Conservation (phyloP, 2,888 invertebrate genomes). For the Mimachlamys varia region DNA sequence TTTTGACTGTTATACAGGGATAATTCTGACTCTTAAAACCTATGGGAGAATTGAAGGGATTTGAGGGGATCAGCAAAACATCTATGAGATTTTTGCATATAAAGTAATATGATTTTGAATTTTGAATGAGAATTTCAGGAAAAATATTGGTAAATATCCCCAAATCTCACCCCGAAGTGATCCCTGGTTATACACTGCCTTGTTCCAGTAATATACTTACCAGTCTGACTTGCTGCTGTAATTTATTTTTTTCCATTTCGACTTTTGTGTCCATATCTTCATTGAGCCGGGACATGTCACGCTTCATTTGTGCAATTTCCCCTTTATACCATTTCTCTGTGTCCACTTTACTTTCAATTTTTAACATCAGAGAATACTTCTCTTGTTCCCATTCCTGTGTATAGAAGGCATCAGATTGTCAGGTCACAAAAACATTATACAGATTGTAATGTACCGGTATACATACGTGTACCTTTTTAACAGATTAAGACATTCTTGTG, state of each 20-base stretch:
- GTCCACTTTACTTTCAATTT: slow-evolving; percentile 40
- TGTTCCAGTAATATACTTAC: not conserved
- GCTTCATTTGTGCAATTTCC: slow-evolving; percentile 42
- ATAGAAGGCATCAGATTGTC: not conserved
- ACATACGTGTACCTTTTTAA: too few species aligned
- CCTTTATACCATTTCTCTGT: slow-evolving; percentile 50
- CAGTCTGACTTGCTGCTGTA: not conserved
- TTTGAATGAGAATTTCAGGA: too few species aligned
- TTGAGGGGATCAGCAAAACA: too few species aligned
- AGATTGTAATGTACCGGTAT: too few species aligned
- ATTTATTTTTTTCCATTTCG: not conserved
- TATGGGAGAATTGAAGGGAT: too few species aligned
- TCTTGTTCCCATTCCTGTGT: slow-evolving; percentile 51
- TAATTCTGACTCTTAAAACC: too few species aligned
- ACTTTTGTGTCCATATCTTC: not conserved
- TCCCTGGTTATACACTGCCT: not conserved
- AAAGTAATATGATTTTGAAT: too few species aligned
- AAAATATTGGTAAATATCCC: too few species aligned
- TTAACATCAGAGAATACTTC: slow-evolving; percentile 44
- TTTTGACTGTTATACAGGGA: too few species aligned
- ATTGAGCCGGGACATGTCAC: slow-evolving; percentile 32
- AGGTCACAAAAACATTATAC: not conserved
- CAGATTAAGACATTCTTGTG: too few species aligned
- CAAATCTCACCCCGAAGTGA: too few species aligned
- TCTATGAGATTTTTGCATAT: too few species aligned